A percentile compares a stretch with the other conserved stretches of the same genome.
phyloP scores from a whole-genome alignment of 1,140 invertebrate species.

The Mesaphorura yosii region DNA sequence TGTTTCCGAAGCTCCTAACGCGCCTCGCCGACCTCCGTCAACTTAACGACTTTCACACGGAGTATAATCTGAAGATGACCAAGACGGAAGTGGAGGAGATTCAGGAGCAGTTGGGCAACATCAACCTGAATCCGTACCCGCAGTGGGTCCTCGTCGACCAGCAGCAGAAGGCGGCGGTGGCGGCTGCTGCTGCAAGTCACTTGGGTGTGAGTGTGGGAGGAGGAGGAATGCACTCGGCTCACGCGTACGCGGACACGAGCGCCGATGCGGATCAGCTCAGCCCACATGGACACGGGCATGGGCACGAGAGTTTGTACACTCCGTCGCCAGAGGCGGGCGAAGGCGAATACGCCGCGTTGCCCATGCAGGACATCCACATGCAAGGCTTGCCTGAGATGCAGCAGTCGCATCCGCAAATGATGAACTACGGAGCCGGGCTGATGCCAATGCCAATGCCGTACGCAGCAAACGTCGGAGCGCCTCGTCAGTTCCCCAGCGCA shows the following conservation, averaged over 20 bases:
- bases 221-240: not conserved
- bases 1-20: slow-evolving; percentile 39
- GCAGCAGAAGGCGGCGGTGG: not conserved
- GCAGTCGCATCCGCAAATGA: too few species aligned
- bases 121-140: slow-evolving; percentile 32
- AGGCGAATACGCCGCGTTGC: not conserved
- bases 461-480: not conserved
- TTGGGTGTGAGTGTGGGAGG: too few species aligned
- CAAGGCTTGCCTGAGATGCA: too few species aligned
- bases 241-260: not conserved
- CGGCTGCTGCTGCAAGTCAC: not conserved
- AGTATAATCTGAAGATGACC: slow-evolving; percentile 37
- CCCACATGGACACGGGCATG: not conserved
- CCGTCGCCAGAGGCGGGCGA: not conserved
- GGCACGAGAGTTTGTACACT: too few species aligned
- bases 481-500: not conserved
- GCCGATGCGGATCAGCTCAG: not conserved
- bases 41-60: slow-evolving; percentile 43
- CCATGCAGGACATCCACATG: not conserved
- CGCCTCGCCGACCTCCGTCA: slow-evolving; percentile 40
- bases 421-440: not conserved
- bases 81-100: slow-evolving; percentile 31
- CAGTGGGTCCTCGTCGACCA: slow-evolving; percentile 21
- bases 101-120: slow-evolving; percentile 32
- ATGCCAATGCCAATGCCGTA: too few species aligned